These are phyloP conservation scores for Rhinichthys osculus DNA, from an alignment of 2,797 vertebrate genomes.

Conservation along the genomic window DNA sequence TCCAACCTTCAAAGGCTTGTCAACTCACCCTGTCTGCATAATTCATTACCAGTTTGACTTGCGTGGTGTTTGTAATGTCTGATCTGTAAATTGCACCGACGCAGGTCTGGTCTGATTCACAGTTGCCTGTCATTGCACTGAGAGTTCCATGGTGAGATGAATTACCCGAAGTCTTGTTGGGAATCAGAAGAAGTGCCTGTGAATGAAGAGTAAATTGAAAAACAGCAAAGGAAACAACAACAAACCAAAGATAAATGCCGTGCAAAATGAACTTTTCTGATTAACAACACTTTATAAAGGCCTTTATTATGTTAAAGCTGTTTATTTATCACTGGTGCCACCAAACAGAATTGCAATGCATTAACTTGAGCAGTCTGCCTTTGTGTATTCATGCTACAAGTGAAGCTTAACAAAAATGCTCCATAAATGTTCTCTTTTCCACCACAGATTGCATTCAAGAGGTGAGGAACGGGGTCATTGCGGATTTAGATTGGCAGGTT, in stretches of 20 bases:
- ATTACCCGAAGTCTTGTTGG: conserved; percentile 15
- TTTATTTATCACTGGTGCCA: neutral
- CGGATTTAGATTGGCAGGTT: conserved; percentile 36
- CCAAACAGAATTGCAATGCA: conserved; percentile 5
- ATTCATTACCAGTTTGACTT: conserved; percentile 50
- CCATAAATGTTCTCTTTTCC: conserved; percentile 3
- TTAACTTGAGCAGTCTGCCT: neutral
- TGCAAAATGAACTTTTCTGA: neutral
- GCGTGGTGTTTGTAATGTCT: conserved; percentile 38
- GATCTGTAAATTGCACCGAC: conserved; percentile 33
- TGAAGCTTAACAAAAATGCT: neutral
- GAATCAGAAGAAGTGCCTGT: conserved; percentile 20
- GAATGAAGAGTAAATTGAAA: conserved; percentile 15
- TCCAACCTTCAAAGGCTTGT: conserved; percentile 49
- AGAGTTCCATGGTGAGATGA: conserved; percentile 25
- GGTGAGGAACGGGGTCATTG: conserved; percentile 30
- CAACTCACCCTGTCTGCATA: conserved; percentile 40
- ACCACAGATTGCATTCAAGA: neutral
- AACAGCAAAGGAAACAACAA: conserved; percentile 2
- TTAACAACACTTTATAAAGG: neutral
- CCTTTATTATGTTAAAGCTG: neutral
- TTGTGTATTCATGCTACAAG: neutral
- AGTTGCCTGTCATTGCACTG: conserved; percentile 30
- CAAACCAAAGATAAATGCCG: neutral
- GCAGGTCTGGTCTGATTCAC: conserved; percentile 40